phyloP scores from a whole-genome alignment of 2,888 invertebrate species.

The Diploptera punctata region DNA sequence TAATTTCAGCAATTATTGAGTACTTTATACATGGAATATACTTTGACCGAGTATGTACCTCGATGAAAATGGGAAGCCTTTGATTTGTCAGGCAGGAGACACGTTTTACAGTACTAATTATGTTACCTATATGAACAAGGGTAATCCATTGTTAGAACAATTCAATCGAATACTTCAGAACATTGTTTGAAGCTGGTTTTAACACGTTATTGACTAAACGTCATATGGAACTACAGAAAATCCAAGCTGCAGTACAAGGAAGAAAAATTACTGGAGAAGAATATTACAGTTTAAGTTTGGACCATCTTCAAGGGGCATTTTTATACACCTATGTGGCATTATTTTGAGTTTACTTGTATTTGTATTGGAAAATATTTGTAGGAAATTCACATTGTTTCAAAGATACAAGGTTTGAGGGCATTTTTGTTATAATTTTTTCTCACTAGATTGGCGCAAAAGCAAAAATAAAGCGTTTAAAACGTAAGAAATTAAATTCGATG shows the following conservation, averaged over 20 bases:
- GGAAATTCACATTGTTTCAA: no score
- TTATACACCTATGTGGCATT: no score
- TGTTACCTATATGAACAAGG: constrained; percentile 8
- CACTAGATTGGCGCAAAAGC: no score
- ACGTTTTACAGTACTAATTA: neutral
- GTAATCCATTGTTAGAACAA: neutral
- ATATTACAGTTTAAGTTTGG: neutral
- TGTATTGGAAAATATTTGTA: no score
- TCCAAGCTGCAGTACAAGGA: neutral
- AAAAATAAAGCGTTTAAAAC: no score
- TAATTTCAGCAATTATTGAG: constrained; percentile 6
- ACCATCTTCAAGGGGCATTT: constrained; percentile 8
- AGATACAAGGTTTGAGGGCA: no score
- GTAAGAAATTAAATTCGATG: no score
- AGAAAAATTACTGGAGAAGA: neutral
- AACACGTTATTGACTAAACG: neutral
- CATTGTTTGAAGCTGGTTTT: neutral
- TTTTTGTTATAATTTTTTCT: no score
- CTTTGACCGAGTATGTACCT: neutral
- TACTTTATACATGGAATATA: neutral
- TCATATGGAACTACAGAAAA: neutral
- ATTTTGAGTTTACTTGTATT: no score
- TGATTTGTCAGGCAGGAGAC: constrained; percentile 15
- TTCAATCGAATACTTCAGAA: neutral
- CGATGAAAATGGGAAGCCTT: neutral